A percentile compares a stretch with the other conserved stretches of the same genome.
Conservation (phyloP, 2,113 vertebrate species). For the Calyptommatus sinebrachiatus region DNA sequence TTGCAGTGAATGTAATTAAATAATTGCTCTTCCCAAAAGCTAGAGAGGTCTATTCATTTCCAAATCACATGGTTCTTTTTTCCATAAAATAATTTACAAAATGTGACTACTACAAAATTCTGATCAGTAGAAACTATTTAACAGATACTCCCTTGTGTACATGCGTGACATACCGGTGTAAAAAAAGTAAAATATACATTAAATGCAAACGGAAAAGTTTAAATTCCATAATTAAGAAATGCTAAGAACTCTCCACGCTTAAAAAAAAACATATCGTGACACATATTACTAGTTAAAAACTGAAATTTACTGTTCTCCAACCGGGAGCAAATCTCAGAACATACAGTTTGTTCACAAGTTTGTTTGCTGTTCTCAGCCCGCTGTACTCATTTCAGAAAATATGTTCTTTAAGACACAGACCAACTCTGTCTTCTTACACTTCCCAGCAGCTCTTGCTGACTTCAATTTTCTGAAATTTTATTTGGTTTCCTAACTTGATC, state of each 20-base stretch:
- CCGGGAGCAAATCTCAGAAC: neutral
- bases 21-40: too few relatives aligned
- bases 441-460: neutral
- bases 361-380: too few relatives aligned
- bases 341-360: too few relatives aligned
- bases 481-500: neutral
- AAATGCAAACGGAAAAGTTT: neutral
- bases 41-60: too few relatives aligned
- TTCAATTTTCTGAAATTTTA: neutral
- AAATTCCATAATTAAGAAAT: too few relatives aligned
- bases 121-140: too few relatives aligned
- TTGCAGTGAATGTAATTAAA: too few relatives aligned
- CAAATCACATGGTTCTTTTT: too few relatives aligned
- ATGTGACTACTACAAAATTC: too few relatives aligned
- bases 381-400: neutral
- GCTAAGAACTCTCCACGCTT: neutral
- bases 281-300: too few relatives aligned
- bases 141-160: neutral
- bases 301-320: neutral
- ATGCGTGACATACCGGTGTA: neutral
- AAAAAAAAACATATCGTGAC: neutral
- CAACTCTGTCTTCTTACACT: neutral
- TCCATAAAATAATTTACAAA: too few relatives aligned
- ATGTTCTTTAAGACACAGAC: neutral
- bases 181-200: neutral